A percentile compares a stretch with the other conserved stretches of the same genome.
These are phyloP conservation scores for Drosophila repletoides DNA, from an alignment of 1,140 invertebrate species.

Conservation along the genomic window DNA sequence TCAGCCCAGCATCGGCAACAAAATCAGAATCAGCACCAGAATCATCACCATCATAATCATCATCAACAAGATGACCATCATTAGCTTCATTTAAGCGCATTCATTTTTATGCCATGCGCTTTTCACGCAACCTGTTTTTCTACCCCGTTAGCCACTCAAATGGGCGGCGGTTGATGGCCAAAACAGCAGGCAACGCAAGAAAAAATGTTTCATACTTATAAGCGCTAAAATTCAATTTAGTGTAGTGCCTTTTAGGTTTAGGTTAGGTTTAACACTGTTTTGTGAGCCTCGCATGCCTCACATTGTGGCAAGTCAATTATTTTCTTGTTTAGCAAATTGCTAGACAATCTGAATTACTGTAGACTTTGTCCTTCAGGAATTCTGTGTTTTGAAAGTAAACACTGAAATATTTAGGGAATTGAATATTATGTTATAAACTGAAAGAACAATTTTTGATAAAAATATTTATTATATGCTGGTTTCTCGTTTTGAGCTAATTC, in stretches of 20 bases:
- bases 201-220: constrained; percentile 66
- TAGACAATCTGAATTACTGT: constrained; percentile 70
- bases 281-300: constrained; percentile 10
- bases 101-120: constrained; percentile 68
- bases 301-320: constrained; percentile 68
- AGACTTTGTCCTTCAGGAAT: too few relatives aligned
- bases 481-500: too few relatives aligned
- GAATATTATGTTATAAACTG: too few relatives aligned
- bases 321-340: constrained; percentile 77
- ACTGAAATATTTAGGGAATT: too few relatives aligned
- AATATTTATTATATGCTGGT: too few relatives aligned
- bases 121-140: constrained; percentile 66
- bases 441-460: too few relatives aligned
- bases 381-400: too few relatives aligned
- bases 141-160: constrained; percentile 55
- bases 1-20: neutral
- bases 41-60: constrained; percentile 1
- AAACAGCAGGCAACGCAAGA: neutral
- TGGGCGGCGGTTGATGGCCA: constrained; percentile 16
- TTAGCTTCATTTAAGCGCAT: constrained; percentile 61
- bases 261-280: too few relatives aligned
- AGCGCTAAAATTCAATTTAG: constrained; percentile 58
- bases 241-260: constrained; percentile 43
- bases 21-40: too few relatives aligned
- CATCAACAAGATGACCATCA: constrained; percentile 16